Base-by-base conservation (phyloP, 2,888 invertebrate species). In the Blastobasis adustella region DNA sequence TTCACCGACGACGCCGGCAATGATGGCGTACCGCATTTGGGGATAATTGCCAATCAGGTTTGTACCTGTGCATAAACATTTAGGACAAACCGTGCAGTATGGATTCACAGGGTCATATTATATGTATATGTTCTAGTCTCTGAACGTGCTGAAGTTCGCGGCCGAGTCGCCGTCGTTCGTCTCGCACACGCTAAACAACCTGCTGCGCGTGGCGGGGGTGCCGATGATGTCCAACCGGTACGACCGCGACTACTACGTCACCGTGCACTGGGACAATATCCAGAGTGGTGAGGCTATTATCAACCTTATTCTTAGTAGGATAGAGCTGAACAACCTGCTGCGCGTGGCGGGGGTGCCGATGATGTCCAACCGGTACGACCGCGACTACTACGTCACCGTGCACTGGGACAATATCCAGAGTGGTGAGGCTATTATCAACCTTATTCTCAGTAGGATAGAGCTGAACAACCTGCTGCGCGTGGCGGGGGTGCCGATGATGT, bases 231-330 rank as follows among this genome's bases (percentile, higher is more conserved):
- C 84, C 5, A 95, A 94, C 66, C 89, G 95, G 7, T 89, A 79
- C 59, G 95, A 95, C 59, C 82, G 95, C 1, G 93, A 94, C 63
- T 89, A 90, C 47, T 93, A 88, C 67, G 90, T 93, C 7, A 73
- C 66, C 0, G 90, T 95, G 23, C 80, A 90, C 46, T 94, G 92
- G 90, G 71, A 88, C 0, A 92, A 93, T 57, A 92, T 95, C 5
- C 76, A 89, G 57, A 76, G 81, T 49, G 91, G 93, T 92, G 60
- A 59, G 65, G 23, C 23, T 23, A 23, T 23, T 23, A 23, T 23
- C 23, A 23, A 23, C 23, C 23, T 23, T 23, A 23, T 53, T 9
- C 4, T 43, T 23, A n/a, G 39, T 46, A 6, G 9, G 5, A 9
- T 42, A 5, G 6, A 42, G 10, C 9, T 5, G 42, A 8, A 5